Percentiles rank a stretch among this genome's conserved stretches.
Conservation (phyloP, 64 coral and sea anemone species). For the Pocillopora damicornis region DNA sequence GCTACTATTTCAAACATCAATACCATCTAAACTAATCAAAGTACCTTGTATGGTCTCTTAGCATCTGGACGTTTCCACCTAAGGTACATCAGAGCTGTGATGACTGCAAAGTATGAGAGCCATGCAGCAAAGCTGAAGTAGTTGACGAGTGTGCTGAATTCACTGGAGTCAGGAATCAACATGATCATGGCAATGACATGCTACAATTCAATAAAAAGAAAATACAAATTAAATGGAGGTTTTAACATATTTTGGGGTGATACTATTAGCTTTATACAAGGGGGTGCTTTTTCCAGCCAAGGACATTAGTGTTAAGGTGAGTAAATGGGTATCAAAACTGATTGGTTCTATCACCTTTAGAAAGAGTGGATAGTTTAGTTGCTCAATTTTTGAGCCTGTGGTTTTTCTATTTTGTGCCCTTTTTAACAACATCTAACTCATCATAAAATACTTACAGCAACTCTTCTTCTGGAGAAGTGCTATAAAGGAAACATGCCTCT, state of each 20-base stretch:
- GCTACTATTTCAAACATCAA: too few species aligned
- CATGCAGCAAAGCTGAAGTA: constrained; percentile 96
- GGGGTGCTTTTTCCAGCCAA: too few species aligned
- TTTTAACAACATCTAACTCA: too few species aligned
- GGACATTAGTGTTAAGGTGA: too few species aligned
- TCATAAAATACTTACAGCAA: too few species aligned
- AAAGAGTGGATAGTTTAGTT: too few species aligned
- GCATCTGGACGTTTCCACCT: constrained; percentile 76
- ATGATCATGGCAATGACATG: constrained; percentile 77
- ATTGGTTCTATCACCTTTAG: too few species aligned
- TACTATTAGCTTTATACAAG: not conserved
- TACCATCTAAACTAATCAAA: not conserved
- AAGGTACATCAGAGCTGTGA: constrained; percentile 70
- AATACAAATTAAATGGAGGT: not conserved
- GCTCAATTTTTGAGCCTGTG: too few species aligned
- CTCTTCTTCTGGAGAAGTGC: too few species aligned
- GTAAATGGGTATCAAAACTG: too few species aligned
- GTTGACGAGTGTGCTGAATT: constrained; percentile 79
- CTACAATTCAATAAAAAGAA: constrained; percentile 31
- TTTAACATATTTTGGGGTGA: not conserved
- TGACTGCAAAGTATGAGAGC: constrained; percentile 84
- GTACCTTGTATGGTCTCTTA: constrained; percentile 74
- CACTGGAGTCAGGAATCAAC: constrained; percentile 85
- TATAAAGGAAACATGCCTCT: too few species aligned
- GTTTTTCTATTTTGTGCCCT: too few species aligned